Conservation (phyloP, 2,888 invertebrate genomes). For the Agrotis exclamationis region DNA sequence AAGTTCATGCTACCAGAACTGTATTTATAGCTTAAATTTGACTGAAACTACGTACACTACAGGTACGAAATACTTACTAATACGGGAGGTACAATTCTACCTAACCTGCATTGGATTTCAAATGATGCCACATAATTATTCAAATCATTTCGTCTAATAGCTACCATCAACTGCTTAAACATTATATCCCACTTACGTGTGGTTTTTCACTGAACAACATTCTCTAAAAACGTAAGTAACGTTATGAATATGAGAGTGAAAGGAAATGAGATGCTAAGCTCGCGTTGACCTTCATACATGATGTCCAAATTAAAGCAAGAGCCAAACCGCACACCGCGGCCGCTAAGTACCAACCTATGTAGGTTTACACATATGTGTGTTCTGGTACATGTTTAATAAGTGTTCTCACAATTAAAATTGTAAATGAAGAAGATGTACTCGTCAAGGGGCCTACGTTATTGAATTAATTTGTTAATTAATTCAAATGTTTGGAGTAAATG, state of each 20-base stretch:
- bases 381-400: slow-evolving; percentile 31
- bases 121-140: not conserved
- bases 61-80: not conserved
- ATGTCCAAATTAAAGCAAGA: slow-evolving; percentile 38
- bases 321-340: not conserved
- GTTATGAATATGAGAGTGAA: slow-evolving; percentile 51
- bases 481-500: slow-evolving; percentile 3
- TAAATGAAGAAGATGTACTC: slow-evolving; percentile 37
- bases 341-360: not conserved
- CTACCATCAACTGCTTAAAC: not conserved
- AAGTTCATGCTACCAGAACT: slow-evolving; percentile 4
- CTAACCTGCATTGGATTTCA: too few species aligned
- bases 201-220: slow-evolving; percentile 3
- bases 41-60: not conserved
- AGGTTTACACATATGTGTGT: slow-evolving; percentile 16
- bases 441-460: slow-evolving; percentile 33
- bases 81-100: too few species aligned
- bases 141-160: not conserved
- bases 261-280: slow-evolving; percentile 53
- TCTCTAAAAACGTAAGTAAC: slow-evolving; percentile 26
- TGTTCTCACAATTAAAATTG: slow-evolving; percentile 39
- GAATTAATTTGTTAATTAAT: slow-evolving; percentile 41
- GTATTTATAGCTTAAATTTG: not conserved
- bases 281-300: slow-evolving; percentile 39
- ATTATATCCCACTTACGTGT: slow-evolving; percentile 9